Base-by-base conservation (phyloP, 2,113 vertebrate genomes). In the Carlito syrichta region DNA sequence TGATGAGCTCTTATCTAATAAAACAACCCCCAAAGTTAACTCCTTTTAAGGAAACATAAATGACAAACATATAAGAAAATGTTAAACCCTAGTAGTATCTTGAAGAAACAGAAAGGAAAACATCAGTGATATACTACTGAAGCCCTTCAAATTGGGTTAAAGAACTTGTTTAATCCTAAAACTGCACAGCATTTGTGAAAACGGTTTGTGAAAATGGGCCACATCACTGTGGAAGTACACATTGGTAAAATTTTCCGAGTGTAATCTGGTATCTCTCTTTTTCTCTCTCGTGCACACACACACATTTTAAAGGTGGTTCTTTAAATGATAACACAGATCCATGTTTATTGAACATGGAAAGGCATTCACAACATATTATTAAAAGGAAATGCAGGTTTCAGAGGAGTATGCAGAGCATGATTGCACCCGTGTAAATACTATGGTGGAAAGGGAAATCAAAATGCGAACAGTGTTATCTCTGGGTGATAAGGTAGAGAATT, bases 1-100 rank as follows among this genome's bases (percentile, higher is more conserved):
- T 1, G n/a, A 83, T 79, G 56, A 92, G 68, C 38, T 62, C 89
- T 96, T 50, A 83, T 69, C 63, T 74, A 81, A 94, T 27, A 35
- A 92, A 86, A 68, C 14, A 19, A 48, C 22, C 45, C 83, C 12
- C 58, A 14, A 74, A 63, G 25, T 63, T 79, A 56, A 30, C n/a
- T 91, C 74, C 90, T 95, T 96, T 87, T 92, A 89, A 96, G 69
- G 79, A 90, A 90, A 94, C 35, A 71, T 23, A 87, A 69, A 92
- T 62, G 69, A 58, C 17, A 52, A 93, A 52, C 38, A 54, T 30
- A 71, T 6, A 32, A 91, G 45, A 93, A 91, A 85, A 87, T 38
- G n/a, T 83, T 83, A 93, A 96, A 66, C 23, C 52, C 91, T 10
- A 76, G 40, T 35, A 68, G 68, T 58, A 79, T 74, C n/a, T 73